Percentiles rank a stretch among this genome's conserved stretches.
Evolutionary conservation across 2,113 vertebrate genomes (phyloP).

Genomic region (Hassar affinis): DNA sequence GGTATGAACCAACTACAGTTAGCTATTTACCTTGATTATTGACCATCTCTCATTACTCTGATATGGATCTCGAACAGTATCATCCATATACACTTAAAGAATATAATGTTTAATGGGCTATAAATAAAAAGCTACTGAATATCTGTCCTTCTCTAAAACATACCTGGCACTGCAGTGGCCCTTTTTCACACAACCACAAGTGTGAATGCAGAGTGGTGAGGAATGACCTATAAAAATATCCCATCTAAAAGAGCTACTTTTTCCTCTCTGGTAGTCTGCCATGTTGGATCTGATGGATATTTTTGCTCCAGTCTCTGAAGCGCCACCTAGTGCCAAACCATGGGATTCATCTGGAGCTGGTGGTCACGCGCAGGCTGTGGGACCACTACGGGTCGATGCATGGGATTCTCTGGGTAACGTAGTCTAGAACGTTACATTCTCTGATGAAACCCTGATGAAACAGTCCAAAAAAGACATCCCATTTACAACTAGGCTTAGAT

Average conservation of each 20-base stretch:
- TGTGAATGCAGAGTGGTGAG: background rate
- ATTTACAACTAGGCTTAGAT: background rate
- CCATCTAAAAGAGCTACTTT: slow-evolving; percentile 37
- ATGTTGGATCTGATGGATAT: slow-evolving; percentile 92
- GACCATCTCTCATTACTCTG: background rate
- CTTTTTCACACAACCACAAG: background rate
- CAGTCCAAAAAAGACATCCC: background rate
- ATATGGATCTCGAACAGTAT: background rate
- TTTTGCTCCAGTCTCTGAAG: slow-evolving; percentile 74
- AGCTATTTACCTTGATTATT: background rate
- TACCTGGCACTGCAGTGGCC: slow-evolving; percentile 9
- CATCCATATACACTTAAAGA: background rate
- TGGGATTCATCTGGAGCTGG: slow-evolving; percentile 61
- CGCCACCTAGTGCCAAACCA: slow-evolving; percentile 53
- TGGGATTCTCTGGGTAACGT: slow-evolving; percentile 73
- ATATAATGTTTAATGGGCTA: background rate
- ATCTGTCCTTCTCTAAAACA: background rate
- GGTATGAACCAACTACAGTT: slow-evolving; percentile 61
- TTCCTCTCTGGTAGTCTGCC: slow-evolving; percentile 76
- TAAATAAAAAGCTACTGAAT: background rate
- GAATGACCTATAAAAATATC: slow-evolving; percentile 33
- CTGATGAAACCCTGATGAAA: background rate
- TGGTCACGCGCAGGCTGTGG: slow-evolving; percentile 47
- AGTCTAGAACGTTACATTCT: background rate
- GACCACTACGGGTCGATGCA: slow-evolving; percentile 57